Conservation (phyloP, 2,888 invertebrate genomes). For the Eupeodes luniger region DNA sequence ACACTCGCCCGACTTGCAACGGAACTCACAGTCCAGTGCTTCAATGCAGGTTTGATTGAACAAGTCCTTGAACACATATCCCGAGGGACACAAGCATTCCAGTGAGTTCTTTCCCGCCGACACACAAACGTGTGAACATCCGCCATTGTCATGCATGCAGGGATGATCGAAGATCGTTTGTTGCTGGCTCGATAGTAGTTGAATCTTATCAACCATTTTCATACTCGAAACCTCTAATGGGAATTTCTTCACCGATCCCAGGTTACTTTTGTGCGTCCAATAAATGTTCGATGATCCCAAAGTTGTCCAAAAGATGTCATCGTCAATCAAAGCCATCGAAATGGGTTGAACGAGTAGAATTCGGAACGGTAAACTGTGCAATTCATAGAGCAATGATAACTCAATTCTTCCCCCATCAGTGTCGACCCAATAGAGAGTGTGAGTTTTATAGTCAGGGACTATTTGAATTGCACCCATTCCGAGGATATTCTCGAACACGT, state of each 20-base stretch:
- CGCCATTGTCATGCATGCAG: conserved; percentile 87
- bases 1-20: conserved; percentile 86
- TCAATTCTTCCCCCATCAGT: conserved; percentile 88
- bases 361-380: conserved; percentile 84
- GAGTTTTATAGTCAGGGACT: conserved; percentile 84
- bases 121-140: conserved; percentile 91
- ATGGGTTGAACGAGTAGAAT: conserved; percentile 85
- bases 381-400: conserved; percentile 87
- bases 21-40: conserved; percentile 85
- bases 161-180: conserved; percentile 83
- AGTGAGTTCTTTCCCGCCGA: conserved; percentile 82
- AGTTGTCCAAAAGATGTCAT: conserved; percentile 89
- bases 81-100: conserved; percentile 88
- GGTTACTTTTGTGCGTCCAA: conserved; percentile 86
- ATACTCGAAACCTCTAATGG: conserved; percentile 79
- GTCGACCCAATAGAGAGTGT: conserved; percentile 89
- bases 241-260: conserved; percentile 81
- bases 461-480: conserved; percentile 82
- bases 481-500: conserved; percentile 82
- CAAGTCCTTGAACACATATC: conserved; percentile 85
- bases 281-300: conserved; percentile 86
- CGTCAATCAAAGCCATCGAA: conserved; percentile 87
- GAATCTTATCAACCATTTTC: conserved; percentile 78
- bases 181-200: conserved; percentile 78
- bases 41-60: conserved; percentile 86